Evolutionary conservation across 2,797 vertebrate species (phyloP), one percentile per base, ranked within the genome.

Genomic region (Nannoperca obscura): DNA sequence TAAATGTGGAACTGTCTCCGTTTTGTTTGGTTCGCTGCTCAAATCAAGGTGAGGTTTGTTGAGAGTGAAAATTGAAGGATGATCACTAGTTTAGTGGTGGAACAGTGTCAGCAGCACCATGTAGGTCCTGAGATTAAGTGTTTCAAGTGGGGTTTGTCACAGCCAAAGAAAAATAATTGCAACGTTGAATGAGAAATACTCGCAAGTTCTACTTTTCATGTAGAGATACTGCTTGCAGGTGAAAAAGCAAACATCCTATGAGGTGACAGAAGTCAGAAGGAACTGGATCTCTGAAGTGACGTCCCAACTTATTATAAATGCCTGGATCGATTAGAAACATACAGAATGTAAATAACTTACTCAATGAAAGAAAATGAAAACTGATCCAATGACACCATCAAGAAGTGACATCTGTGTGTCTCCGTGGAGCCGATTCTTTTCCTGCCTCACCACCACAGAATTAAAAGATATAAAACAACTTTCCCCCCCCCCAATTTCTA

Each of bases 81-180:
- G 54, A 81, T 88, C 78, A 86, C 76, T 59, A 83, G 77, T 89
- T 81, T 70, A 62, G 70, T 80, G 77, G 86, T 78, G 82, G 61
- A 81, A 79, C 80, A 87, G 85, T 84, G 84, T 81, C 78, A 80
- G 84, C 88, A 86, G 86, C 91, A 81, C 85, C 83, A 42, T 69
- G 81, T 71, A 66, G 88, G 81, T 88, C 87, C 91, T 89, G 88
- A 90, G 86, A 70, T 66, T 60, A 42, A 59, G 74, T 74, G 53
- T 84, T 82, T 82, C 42, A 70, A 75, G 76, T 81, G 76, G 71
- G n/a, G 59, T 76, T 79, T 64, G 55, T 72, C 60, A 76, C 46
- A 78, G 62, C 34, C 40, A 55, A 34, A 76, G 30, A 27, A 53
- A 59, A 76, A 53, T 30, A 57, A 66, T 40, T 53, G 54, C 34